Conservation (phyloP, 92 coral and sea anemone genomes). For the Montipora capitata region DNA sequence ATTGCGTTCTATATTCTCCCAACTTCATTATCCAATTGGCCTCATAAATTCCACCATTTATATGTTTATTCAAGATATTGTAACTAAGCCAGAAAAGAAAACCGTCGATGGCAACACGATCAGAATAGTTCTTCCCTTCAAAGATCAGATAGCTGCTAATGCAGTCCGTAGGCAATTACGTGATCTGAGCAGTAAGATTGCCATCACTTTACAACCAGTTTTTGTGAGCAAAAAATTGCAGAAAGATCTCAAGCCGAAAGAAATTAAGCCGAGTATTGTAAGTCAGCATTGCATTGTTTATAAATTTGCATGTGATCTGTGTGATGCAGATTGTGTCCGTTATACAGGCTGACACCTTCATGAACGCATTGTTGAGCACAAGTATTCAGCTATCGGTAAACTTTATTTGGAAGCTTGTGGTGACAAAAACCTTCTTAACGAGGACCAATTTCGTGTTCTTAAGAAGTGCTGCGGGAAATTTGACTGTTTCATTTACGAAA, state of each 20-base stretch:
- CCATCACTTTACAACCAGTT: background rate
- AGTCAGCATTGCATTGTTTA: background rate
- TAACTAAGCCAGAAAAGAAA: background rate
- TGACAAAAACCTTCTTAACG: constrained; percentile 23
- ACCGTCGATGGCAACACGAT: too few relatives aligned
- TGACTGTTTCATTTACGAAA: constrained; percentile 30
- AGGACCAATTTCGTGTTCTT: constrained; percentile 32
- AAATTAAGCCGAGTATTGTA: constrained; percentile 26
- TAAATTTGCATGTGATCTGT: background rate
- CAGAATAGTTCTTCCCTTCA: constrained; percentile 21
- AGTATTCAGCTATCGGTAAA: too few relatives aligned
- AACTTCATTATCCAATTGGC: constrained; percentile 20
- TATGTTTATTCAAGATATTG: too few relatives aligned
- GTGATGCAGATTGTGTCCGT: background rate
- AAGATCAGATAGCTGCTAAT: constrained; percentile 38
- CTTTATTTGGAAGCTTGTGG: background rate
- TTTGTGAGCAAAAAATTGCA: constrained; percentile 1
- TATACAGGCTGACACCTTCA: constrained; percentile 31
- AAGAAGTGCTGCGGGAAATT: constrained; percentile 28
- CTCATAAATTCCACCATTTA: constrained; percentile 34
- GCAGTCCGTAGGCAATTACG: constrained; percentile 20
- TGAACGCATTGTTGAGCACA: too few relatives aligned
- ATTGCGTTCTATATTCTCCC: constrained; percentile 22
- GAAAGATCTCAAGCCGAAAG: constrained; percentile 1
- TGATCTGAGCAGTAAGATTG: constrained; percentile 27